Percentiles rank a stretch among this genome's conserved stretches.
phyloP scores from a whole-genome alignment of 2,888 invertebrate genomes.

The Keiferia lycopersicella region DNA sequence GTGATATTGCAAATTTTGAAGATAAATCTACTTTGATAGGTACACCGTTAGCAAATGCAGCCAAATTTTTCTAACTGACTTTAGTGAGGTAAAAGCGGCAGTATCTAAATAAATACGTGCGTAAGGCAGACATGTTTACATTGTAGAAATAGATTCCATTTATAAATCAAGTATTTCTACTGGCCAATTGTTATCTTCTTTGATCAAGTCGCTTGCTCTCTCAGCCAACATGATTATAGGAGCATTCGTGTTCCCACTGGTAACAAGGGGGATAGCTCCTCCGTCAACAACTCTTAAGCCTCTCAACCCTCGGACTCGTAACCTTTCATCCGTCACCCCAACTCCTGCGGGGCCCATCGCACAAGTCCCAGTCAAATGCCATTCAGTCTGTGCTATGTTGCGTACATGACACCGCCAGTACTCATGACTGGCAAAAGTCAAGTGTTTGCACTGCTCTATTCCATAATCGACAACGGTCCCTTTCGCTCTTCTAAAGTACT shows the following conservation, averaged over 20 bases:
- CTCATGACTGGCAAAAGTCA: slow-evolving; percentile 40
- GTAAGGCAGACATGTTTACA: too few relatives aligned
- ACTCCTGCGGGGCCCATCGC: slow-evolving; percentile 52
- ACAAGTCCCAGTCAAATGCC: slow-evolving; percentile 62
- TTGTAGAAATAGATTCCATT: background rate
- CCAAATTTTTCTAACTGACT: too few relatives aligned
- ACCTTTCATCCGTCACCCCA: slow-evolving; percentile 52
- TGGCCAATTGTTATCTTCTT: slow-evolving; percentile 46
- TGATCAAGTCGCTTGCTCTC: slow-evolving; percentile 82
- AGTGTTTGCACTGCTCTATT: slow-evolving; percentile 74
- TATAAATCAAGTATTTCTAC: background rate
- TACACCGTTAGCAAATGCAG: too few relatives aligned
- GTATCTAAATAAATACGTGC: too few relatives aligned
- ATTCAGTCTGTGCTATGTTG: slow-evolving; percentile 81
- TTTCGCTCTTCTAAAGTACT: slow-evolving; percentile 37
- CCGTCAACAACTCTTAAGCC: slow-evolving; percentile 83
- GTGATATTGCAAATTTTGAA: too few relatives aligned
- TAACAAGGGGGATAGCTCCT: slow-evolving; percentile 82
- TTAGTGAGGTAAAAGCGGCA: too few relatives aligned
- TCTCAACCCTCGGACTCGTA: slow-evolving; percentile 75
- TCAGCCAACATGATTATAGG: slow-evolving; percentile 84
- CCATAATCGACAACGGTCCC: slow-evolving; percentile 40
- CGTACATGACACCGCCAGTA: slow-evolving; percentile 55
- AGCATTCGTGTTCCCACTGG: slow-evolving; percentile 82
- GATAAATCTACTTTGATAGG: too few relatives aligned